phyloP scores from a whole-genome alignment of 92 coral and sea anemone species.

The Metridium senile region DNA sequence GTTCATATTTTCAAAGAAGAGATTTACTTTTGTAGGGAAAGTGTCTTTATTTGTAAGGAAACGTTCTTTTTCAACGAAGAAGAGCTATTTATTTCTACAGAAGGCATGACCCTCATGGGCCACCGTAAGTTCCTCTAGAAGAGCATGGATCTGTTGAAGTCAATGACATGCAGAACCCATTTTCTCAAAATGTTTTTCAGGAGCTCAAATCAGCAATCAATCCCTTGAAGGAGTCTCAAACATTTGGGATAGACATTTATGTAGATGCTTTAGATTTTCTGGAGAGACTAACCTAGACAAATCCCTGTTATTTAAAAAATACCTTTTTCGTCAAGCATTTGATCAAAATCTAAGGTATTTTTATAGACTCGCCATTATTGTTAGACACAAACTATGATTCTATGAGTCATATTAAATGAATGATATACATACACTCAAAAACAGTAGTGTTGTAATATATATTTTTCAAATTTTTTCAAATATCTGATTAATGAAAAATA shows the following conservation, averaged over 20 bases:
- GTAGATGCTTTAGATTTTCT: conserved; percentile 32
- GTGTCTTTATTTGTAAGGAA: not conserved
- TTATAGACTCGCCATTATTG: no score
- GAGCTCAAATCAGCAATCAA: conserved; percentile 17
- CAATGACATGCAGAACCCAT: conserved; percentile 39
- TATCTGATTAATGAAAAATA: no score
- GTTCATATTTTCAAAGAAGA: not conserved
- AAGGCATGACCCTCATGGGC: conserved; percentile 21
- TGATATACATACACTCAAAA: no score
- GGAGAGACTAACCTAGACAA: conserved; percentile 11
- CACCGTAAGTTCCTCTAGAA: conserved; percentile 1
- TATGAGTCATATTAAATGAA: no score
- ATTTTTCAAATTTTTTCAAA: no score
- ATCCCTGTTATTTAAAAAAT: no score
- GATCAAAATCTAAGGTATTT: no score
- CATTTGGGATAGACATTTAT: conserved; percentile 36
- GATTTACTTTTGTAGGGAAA: not conserved
- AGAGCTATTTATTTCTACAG: not conserved
- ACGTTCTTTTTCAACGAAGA: not conserved
- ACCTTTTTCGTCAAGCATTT: not conserved
- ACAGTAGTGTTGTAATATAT: no score
- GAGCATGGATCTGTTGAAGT: conserved; percentile 32
- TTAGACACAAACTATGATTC: no score
- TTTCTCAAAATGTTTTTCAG: conserved; percentile 19
- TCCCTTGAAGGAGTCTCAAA: conserved; percentile 24